phyloP scores from a whole-genome alignment of 37 sponge, comb jelly and placozoan genomes.

The Theonella swinhoei region DNA sequence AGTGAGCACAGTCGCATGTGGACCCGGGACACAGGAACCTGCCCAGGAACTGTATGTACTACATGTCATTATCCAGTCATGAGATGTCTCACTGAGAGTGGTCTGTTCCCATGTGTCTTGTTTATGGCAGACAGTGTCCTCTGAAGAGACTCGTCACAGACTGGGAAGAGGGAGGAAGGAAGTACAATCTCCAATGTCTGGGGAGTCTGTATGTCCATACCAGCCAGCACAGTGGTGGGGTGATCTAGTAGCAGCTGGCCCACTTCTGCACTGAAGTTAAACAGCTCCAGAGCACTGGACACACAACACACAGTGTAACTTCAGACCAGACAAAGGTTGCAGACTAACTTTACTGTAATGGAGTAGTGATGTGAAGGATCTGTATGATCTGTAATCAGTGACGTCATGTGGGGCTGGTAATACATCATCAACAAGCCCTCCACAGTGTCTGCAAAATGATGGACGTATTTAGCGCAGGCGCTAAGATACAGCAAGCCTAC shows the following conservation, averaged over 20 bases:
- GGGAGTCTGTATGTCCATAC: not conserved
- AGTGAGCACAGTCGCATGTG: slow-evolving; percentile 60
- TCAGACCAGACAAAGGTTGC: not conserved
- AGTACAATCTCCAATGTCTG: not conserved
- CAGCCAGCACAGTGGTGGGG: slow-evolving; percentile 22
- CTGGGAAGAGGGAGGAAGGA: not conserved
- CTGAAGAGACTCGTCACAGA: slow-evolving; percentile 1
- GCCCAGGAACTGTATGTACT: no score
- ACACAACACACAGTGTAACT: not conserved
- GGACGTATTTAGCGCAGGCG: slow-evolving; percentile 3
- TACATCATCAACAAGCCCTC: slow-evolving; percentile 34
- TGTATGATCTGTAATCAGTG: slow-evolving; percentile 27
- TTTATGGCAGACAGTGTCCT: not conserved
- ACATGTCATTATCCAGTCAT: not conserved
- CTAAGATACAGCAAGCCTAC: not conserved
- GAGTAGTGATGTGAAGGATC: slow-evolving; percentile 48
- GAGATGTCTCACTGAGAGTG: not conserved
- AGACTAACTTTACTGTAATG: slow-evolving; percentile 44
- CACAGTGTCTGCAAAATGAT: slow-evolving; percentile 11
- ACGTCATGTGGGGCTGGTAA: slow-evolving; percentile 14
- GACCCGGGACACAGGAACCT: slow-evolving; percentile 40
- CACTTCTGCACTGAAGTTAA: slow-evolving; percentile 13
- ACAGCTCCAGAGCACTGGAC: slow-evolving; percentile 20
- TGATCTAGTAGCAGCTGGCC: not conserved
- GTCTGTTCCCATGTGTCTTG: not conserved